Conservation (phyloP, 2,113 vertebrate genomes). For the Dasyornis broadbenti region DNA sequence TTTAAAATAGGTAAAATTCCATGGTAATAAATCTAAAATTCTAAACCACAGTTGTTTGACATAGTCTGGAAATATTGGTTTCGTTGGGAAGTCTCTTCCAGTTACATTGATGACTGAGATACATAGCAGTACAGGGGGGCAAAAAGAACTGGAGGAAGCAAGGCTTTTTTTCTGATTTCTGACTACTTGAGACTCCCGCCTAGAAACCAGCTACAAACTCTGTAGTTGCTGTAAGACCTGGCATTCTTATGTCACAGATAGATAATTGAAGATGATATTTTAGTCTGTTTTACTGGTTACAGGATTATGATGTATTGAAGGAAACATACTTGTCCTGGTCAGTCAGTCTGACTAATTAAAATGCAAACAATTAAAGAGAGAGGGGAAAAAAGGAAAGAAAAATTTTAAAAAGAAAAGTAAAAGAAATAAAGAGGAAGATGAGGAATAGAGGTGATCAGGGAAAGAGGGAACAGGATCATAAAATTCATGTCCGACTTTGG, state of each 20-base stretch:
- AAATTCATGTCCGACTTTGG: background rate
- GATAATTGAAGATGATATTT: background rate
- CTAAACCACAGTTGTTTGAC: background rate
- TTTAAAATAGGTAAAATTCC: background rate
- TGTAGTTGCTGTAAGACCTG: background rate
- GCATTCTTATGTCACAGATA: background rate
- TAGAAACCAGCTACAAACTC: background rate
- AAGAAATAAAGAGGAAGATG: background rate
- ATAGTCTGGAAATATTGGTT: background rate
- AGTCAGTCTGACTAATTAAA: background rate
- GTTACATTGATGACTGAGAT: background rate
- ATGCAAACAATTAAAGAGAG: background rate
- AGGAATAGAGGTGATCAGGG: background rate
- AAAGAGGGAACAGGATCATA: background rate
- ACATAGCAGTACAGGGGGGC: background rate
- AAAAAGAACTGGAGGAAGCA: background rate
- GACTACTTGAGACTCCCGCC: background rate
- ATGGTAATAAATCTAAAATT: background rate
- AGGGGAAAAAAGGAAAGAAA: background rate
- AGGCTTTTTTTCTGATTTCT: background rate
- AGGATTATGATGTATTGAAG: background rate
- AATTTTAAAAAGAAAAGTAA: accelerated
- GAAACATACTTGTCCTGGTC: background rate
- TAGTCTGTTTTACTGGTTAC: background rate
- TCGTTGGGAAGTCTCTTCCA: background rate